These are phyloP conservation scores for Terrapene triunguis DNA, from an alignment of 2,113 vertebrate species.

Conservation along the genomic window DNA sequence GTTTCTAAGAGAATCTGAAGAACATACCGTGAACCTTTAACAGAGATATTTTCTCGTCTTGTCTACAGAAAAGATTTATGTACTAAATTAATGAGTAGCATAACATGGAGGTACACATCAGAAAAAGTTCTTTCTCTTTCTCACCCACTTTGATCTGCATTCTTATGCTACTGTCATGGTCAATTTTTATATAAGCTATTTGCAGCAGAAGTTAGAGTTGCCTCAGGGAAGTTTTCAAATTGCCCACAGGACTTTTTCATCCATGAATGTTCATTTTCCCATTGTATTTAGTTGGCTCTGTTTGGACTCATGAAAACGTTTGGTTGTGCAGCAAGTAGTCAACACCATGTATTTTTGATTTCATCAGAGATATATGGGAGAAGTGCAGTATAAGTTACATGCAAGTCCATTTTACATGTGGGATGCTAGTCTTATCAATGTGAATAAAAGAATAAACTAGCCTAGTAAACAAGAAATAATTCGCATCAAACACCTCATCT, in stretches of 20 bases:
- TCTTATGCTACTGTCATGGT: constrained; percentile 53
- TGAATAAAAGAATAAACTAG: constrained; percentile 4
- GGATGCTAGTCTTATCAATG: constrained; percentile 1
- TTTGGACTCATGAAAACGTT: not conserved
- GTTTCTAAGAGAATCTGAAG: constrained; percentile 48
- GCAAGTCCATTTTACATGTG: not conserved
- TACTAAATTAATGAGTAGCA: constrained; percentile 70
- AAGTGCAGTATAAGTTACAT: not conserved
- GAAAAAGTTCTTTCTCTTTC: constrained; percentile 53
- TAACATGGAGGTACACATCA: constrained; percentile 60
- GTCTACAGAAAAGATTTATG: constrained; percentile 70
- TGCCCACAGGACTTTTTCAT: constrained; percentile 51
- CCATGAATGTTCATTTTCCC: constrained; percentile 36
- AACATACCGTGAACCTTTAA: constrained; percentile 69
- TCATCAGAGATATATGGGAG: constrained; percentile 24
- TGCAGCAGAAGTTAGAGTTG: constrained; percentile 52
- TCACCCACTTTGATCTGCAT: constrained; percentile 47
- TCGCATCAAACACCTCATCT: constrained; percentile 24
- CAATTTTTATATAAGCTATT: constrained; percentile 67
- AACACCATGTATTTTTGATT: constrained; percentile 30
- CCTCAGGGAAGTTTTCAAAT: constrained; percentile 55
- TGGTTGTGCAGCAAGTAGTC: constrained; percentile 32
- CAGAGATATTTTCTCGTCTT: constrained; percentile 60
- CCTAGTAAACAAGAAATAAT: constrained; percentile 46
- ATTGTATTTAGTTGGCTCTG: constrained; percentile 12